A percentile compares a stretch with the other conserved stretches of the same genome.
Conservation (phyloP, 2,797 vertebrate species). For the Tokudaia tokunoshimensis region DNA sequence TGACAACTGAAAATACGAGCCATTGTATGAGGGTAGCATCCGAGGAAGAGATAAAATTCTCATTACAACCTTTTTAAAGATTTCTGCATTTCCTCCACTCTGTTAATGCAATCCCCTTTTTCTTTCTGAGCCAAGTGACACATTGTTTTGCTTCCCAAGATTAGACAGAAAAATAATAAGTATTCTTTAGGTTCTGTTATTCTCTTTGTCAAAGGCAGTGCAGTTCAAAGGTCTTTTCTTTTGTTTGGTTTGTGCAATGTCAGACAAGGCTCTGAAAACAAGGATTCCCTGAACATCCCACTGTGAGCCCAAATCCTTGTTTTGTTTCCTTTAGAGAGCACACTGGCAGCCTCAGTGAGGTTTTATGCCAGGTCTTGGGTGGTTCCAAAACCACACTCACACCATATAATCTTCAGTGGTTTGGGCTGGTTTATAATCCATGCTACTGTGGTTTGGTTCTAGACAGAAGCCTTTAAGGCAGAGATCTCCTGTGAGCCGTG, state of each 20-base stretch:
- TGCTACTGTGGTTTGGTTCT: constrained; percentile 56
- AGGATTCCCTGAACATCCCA: background rate
- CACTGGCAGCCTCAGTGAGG: background rate
- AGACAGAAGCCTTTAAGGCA: constrained; percentile 45
- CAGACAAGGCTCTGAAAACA: background rate
- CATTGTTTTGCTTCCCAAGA: constrained; percentile 65
- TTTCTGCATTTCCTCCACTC: constrained; percentile 61
- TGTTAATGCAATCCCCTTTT: background rate
- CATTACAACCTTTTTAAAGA: constrained; percentile 76
- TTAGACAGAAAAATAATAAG: constrained; percentile 54
- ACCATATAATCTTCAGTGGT: constrained; percentile 60
- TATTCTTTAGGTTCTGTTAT: constrained; percentile 2
- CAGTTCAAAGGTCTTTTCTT: constrained; percentile 21
- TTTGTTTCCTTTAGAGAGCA: constrained; percentile 48
- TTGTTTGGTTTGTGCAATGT: background rate
- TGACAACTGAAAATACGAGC: constrained; percentile 74
- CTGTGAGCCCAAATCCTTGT: background rate
- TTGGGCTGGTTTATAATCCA: constrained; percentile 70
- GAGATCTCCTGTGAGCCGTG: constrained; percentile 42
- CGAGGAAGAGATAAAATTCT: constrained; percentile 83
- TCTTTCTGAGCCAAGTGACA: constrained; percentile 39
- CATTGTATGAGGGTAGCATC: constrained; percentile 71
- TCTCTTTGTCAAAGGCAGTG: constrained; percentile 58
- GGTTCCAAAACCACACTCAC: constrained; percentile 52
- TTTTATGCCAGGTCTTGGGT: background rate